phyloP scores from a whole-genome alignment of 2,888 invertebrate genomes.

The Pyrrhia umbra region DNA sequence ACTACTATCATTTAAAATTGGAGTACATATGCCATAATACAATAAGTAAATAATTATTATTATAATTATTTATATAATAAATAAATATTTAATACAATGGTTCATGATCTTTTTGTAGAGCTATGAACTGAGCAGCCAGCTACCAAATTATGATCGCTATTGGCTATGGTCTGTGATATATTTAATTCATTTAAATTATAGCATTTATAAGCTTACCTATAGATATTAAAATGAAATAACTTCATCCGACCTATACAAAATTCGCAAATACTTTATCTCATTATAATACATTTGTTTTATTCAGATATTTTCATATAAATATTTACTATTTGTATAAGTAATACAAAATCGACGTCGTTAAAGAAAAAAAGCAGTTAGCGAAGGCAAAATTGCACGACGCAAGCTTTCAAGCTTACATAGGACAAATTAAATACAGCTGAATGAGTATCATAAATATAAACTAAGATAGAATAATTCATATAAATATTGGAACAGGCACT shows the following conservation, averaged over 20 bases:
- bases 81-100: constrained; percentile 26
- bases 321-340: background rate
- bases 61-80: constrained; percentile 28
- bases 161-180: constrained; percentile 32
- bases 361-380: constrained; percentile 14
- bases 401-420: background rate
- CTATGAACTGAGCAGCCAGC: background rate
- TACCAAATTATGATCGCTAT: constrained; percentile 15
- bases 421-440: constrained; percentile 7
- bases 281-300: background rate
- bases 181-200: constrained; percentile 64
- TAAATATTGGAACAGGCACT: constrained; percentile 26
- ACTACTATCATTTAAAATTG: constrained; percentile 36
- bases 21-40: constrained; percentile 35
- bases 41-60: constrained; percentile 21
- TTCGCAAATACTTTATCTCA: constrained; percentile 1
- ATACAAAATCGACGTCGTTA: background rate
- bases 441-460: constrained; percentile 24
- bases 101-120: constrained; percentile 11
- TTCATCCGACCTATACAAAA: constrained; percentile 35
- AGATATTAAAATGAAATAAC: constrained; percentile 2
- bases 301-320: background rate
- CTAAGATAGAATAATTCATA: constrained; percentile 1
- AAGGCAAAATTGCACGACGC: background rate
- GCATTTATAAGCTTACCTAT: constrained; percentile 47